Evolutionary conservation across 2,888 invertebrate genomes (phyloP).

Genomic region (Alviniconcha strummeri): DNA sequence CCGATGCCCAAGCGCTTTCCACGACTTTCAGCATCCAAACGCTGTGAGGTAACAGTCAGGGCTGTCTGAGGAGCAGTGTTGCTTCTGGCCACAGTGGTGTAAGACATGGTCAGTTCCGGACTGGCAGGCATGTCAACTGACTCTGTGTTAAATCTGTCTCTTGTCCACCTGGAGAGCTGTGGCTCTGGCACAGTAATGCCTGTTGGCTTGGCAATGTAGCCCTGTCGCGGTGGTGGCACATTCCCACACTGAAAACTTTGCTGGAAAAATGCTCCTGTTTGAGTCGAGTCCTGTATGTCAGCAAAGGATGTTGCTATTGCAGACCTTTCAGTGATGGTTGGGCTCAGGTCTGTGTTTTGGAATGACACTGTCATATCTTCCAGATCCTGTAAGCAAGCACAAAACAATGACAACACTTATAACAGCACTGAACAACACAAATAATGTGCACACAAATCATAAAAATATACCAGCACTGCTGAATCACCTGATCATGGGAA

Average conservation of each 20-base stretch:
- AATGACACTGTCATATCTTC: slow-evolving; percentile 13
- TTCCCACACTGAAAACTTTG: neutral
- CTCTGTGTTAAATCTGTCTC: neutral
- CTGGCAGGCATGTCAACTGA: slow-evolving; percentile 8
- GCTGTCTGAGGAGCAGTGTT: neutral
- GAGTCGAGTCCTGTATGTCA: neutral
- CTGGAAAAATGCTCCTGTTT: too few species aligned
- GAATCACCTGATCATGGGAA: too few species aligned
- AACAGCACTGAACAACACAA: neutral
- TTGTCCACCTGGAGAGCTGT: slow-evolving; percentile 16
- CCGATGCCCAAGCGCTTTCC: neutral
- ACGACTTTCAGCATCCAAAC: neutral
- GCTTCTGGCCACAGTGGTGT: neutral
- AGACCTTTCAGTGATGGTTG: slow-evolving; percentile 12
- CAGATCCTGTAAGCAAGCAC: slow-evolving; percentile 12
- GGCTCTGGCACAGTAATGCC: neutral
- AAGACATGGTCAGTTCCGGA: slow-evolving; percentile 23
- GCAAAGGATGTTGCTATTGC: neutral
- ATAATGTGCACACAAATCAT: neutral
- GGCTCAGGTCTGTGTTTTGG: neutral
- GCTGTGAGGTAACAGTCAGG: neutral
- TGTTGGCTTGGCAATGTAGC: neutral
- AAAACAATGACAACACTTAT: neutral
- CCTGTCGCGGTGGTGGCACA: neutral
- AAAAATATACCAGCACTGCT: too few species aligned